phyloP scores from a whole-genome alignment of 2,888 invertebrate genomes.

The Rambutsinella grinnellia region DNA sequence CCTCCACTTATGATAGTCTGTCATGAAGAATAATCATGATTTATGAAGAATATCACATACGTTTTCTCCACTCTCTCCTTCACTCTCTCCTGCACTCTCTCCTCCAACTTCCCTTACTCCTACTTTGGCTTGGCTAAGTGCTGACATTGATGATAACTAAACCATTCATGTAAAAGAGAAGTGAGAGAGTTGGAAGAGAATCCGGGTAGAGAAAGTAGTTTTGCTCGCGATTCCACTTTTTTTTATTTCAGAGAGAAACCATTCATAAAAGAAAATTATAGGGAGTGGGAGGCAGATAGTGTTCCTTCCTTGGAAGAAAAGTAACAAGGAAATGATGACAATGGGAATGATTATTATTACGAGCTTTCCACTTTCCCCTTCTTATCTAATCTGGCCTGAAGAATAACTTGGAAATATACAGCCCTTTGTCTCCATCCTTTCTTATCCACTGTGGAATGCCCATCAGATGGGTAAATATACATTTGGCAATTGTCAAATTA shows the following conservation, averaged over 20 bases:
- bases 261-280: not conserved
- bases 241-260: too few relatives aligned
- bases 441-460: not conserved
- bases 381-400: not conserved
- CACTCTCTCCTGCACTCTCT: too few relatives aligned
- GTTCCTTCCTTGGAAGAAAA: conserved; percentile 23
- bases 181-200: not conserved
- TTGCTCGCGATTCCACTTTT: conserved; percentile 1
- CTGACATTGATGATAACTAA: conserved; percentile 58
- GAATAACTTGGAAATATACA: not conserved
- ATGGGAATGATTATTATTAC: conserved; percentile 8
- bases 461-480: conserved; percentile 30
- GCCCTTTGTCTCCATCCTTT: not conserved
- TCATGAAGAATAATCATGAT: conserved; percentile 57
- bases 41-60: conserved; percentile 58
- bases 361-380: not conserved
- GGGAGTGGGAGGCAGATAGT: not conserved
- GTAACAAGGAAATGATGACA: conserved; percentile 4
- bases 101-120: not conserved
- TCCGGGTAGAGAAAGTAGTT: conserved; percentile 18
- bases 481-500: conserved; percentile 53
- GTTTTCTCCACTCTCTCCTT: conserved; percentile 41
- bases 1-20: conserved; percentile 57
- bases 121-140: not conserved
- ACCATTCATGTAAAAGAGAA: conserved; percentile 34